Base-by-base conservation (phyloP, 1,140 invertebrate species). In the Drosophila rufa region DNA sequence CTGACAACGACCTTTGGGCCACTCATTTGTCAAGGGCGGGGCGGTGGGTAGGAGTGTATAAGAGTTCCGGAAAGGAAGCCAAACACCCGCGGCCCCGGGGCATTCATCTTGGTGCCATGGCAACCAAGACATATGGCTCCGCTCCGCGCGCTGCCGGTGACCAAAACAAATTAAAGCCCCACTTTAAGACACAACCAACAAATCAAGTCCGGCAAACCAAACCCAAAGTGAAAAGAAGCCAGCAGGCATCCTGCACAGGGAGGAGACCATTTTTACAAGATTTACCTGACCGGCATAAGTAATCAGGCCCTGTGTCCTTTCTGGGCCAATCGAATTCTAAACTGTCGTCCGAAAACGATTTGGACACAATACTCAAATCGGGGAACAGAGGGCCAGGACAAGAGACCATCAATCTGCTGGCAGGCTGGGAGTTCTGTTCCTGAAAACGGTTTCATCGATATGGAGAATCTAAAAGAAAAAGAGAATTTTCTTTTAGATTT, bases 241-340 rank as follows among this genome's bases (percentile, higher is more conserved):
- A 38, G 33, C 53, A 46, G 45, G 46, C 25, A 33, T 27, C 22
- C 25, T 11, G 60, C 56, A 67, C 38, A 46, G 27, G 58, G 58
- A 38, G 33, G 65, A 66, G 67, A 80, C 78, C 70, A 79, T 81
- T 84, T 81, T 81, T 89, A 85, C 82, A 90, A 74, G 85, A 90
- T 76, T 83, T 85, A 89, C 85, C 85, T 90, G 85, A 90, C 86
- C 79, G 65, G 85, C 85, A 90, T 90, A 90, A 90, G 81, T 90
- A 91, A 90, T 82, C 65, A 90, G 78, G 30, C 46, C 30, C 38
- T 43, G 25, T 19, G 14, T 42, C 50, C 42, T 19, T 33, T 36
- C 14, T 14, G 50, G 46, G 46, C 61, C 80, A 86, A 87, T 89
- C 84, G 83, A 81, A 79, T 84, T 84, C 81, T 90, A 89, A 90